Evolutionary conservation across 2,113 vertebrate species (phyloP), one percentile per base, ranked within the genome.

Genomic region (Chauna torquata): DNA sequence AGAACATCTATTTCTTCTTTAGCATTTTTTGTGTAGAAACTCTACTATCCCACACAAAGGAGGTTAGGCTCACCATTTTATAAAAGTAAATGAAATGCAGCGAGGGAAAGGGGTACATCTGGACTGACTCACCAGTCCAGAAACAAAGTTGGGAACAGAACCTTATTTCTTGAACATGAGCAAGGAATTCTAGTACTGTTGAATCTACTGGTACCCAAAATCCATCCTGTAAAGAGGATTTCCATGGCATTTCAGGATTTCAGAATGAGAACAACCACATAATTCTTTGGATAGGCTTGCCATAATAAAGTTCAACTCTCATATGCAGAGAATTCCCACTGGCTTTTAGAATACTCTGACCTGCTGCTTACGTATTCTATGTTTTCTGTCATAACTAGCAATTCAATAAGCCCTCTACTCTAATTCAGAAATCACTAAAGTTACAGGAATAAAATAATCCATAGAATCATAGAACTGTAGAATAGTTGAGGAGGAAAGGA

Each of bases 361-460:
- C 68, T 86, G 45, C 58, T 94, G 76, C 38, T 92, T 64, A 62
- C 7, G 62, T 70, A 92, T 74, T 92, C 72, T 71, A 0, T 69
- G 18, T 80, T 72, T 91, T 66, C 62, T 65, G 44, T 15, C 42
- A 66, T 7, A 72, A 27, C 62, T 36, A 90, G 77, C 42, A 91
- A 79, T 76, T 59, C 86, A 87, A 44, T 75, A 82, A 83, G 32
- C 12, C 50, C 42, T 22, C 52, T 81, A 68, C 58, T 90, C 76
- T 90, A 82, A 92, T 74, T 82, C 75, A 90, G 72, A 96, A 68
- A 80, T 74, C 54, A 32, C 82, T 61, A 17, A 72, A 94, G 50
- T 92, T 86, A 92, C 32, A 77, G 68, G 50, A 85, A 81, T 81
- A 82, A 96, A 95, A 94, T 81, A 88, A 91, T 94, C 86, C 80